Percentiles rank a stretch among this genome's conserved stretches.
Conservation (phyloP, 2,113 vertebrate species). For the Pachycephala philippinensis region DNA sequence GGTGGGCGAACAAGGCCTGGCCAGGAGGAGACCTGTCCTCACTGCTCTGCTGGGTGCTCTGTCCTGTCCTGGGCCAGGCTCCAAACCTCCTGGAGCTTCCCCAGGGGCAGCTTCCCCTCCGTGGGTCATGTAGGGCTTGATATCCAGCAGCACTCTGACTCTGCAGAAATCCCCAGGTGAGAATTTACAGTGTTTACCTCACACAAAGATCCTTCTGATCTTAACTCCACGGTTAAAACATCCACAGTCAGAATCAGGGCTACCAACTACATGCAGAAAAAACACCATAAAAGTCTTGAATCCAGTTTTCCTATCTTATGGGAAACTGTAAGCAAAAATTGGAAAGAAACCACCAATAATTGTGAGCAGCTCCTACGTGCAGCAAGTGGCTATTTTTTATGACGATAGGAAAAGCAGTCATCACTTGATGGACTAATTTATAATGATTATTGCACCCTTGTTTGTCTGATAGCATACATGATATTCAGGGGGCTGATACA, state of each 20-base stretch:
- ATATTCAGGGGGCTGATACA: background rate
- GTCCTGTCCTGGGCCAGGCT: background rate
- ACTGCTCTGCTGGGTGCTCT: background rate
- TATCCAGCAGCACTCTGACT: background rate
- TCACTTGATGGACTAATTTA: background rate
- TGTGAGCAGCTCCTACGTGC: background rate
- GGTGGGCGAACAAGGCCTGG: background rate
- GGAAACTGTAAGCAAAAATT: background rate
- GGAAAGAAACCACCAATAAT: background rate
- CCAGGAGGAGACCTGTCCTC: background rate
- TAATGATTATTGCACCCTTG: background rate
- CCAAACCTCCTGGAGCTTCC: background rate
- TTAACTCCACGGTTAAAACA: background rate
- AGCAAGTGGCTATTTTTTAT: background rate
- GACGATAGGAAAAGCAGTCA: background rate
- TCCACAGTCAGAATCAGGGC: background rate
- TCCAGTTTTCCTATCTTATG: background rate
- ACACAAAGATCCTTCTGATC: background rate
- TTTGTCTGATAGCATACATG: background rate
- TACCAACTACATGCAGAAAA: background rate
- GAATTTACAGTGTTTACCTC: background rate
- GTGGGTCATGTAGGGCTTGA: rapidly evolving
- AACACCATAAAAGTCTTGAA: background rate
- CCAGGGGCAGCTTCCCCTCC: background rate
- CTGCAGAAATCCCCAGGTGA: background rate